These are phyloP conservation scores for Fabriciana adippe DNA, from an alignment of 2,888 invertebrate species.

Conservation along the genomic window DNA sequence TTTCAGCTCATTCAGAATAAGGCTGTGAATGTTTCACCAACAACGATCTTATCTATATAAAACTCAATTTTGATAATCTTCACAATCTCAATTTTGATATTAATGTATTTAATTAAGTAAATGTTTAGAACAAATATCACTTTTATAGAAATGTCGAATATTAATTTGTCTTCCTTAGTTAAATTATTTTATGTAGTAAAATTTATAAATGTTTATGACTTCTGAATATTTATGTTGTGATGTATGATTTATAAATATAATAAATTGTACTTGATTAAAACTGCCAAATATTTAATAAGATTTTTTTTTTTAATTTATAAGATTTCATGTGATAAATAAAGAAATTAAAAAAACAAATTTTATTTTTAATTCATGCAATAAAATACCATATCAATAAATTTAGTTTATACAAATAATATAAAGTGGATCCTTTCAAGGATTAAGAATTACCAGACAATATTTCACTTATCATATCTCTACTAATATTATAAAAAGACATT, in stretches of 20 bases:
- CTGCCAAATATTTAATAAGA: constrained; percentile 38
- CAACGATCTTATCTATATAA: too few relatives aligned
- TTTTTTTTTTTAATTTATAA: constrained; percentile 23
- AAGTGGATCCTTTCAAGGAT: too few relatives aligned
- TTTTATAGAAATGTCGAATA: constrained; percentile 5
- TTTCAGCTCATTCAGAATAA: constrained; percentile 84
- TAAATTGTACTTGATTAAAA: constrained; percentile 31
- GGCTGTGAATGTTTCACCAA: constrained; percentile 60
- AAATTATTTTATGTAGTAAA: constrained; percentile 37
- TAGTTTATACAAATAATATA: not conserved
- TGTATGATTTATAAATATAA: constrained; percentile 33
- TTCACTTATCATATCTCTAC: too few relatives aligned
- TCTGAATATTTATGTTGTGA: constrained; percentile 36
- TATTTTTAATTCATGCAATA: constrained; percentile 1
- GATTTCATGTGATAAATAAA: constrained; percentile 25
- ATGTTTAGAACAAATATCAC: constrained; percentile 13
- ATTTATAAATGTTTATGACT: constrained; percentile 28
- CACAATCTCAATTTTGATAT: constrained; percentile 33
- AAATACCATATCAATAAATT: not conserved
- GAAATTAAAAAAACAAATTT: constrained; percentile 4
- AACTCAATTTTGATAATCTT: constrained; percentile 25
- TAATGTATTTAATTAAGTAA: constrained; percentile 9
- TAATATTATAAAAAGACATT: too few relatives aligned
- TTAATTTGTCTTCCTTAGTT: constrained; percentile 40
- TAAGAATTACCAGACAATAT: too few relatives aligned